A percentile compares a stretch with the other conserved stretches of the same genome.
These are phyloP conservation scores for Trypoxylon attenuatum DNA, from an alignment of 2,888 invertebrate species.

Conservation along the genomic window DNA sequence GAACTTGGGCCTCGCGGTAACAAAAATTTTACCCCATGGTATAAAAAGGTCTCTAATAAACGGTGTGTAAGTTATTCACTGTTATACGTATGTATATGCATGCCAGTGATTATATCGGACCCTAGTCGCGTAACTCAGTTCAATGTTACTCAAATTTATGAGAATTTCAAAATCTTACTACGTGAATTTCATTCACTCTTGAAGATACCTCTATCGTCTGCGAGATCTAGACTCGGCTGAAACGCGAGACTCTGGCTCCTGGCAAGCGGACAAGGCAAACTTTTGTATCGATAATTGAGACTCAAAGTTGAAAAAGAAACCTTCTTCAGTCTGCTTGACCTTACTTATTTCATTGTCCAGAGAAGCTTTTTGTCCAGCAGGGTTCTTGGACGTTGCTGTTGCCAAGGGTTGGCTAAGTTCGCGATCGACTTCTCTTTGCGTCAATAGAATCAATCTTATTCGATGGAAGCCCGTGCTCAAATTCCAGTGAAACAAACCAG, in stretches of 20 bases:
- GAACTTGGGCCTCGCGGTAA: neutral
- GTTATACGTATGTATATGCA: neutral
- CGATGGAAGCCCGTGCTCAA: neutral
- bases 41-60: neutral
- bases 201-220: too few species aligned
- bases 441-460: neutral
- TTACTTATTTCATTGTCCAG: neutral
- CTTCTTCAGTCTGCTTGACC: neutral
- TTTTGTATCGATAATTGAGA: slow-evolving; percentile 15
- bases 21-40: neutral
- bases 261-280: neutral
- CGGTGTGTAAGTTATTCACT: neutral
- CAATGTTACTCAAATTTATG: too few species aligned
- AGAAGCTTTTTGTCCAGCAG: neutral
- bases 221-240: too few species aligned
- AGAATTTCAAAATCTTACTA: too few species aligned
- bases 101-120: too few species aligned
- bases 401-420: neutral
- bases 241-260: neutral
- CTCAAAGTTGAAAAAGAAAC: neutral
- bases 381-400: neutral
- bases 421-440: neutral
- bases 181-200: too few species aligned
- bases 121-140: too few species aligned
- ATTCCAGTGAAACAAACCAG: neutral